Percentiles rank a stretch among this genome's conserved stretches.
Conservation (phyloP, 2,888 invertebrate genomes). For the Thumatha senex region DNA sequence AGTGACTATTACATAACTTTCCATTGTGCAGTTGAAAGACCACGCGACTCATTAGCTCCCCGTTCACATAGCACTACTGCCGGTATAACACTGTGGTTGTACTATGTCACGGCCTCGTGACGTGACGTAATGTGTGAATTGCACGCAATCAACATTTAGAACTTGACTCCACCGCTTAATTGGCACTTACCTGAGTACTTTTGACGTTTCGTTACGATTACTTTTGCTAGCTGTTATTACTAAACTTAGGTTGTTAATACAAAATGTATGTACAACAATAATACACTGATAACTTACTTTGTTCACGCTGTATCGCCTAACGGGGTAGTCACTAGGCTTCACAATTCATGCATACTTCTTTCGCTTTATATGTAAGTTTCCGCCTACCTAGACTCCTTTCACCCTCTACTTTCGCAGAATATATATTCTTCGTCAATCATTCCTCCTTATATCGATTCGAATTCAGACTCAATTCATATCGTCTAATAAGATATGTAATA, state of each 20-base stretch:
- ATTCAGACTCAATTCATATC: no score
- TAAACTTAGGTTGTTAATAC: background rate
- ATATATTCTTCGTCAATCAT: no score
- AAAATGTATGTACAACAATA: background rate
- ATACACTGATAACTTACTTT: no score
- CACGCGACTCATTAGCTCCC: constrained; percentile 1
- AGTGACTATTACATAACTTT: background rate
- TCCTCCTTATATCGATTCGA: no score
- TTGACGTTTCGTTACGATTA: constrained; percentile 32
- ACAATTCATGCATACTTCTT: no score
- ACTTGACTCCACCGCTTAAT: constrained; percentile 27
- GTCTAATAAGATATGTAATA: no score
- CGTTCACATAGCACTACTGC: background rate
- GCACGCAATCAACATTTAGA: constrained; percentile 41
- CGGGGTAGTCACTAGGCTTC: no score
- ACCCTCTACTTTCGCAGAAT: no score
- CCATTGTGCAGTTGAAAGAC: background rate
- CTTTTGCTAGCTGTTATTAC: constrained; percentile 13
- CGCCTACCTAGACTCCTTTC: no score
- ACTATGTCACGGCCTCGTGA: constrained; percentile 10
- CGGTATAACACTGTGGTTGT: constrained; percentile 1
- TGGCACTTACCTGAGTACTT: constrained; percentile 31
- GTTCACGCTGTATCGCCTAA: no score
- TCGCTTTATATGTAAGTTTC: no score
- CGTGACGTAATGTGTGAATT: constrained; percentile 24